Percentiles rank a stretch among this genome's conserved stretches.
Conservation (phyloP, 30 jellyfish, hydroid and myxozoan genomes). For the Rhopilema esculentum region DNA sequence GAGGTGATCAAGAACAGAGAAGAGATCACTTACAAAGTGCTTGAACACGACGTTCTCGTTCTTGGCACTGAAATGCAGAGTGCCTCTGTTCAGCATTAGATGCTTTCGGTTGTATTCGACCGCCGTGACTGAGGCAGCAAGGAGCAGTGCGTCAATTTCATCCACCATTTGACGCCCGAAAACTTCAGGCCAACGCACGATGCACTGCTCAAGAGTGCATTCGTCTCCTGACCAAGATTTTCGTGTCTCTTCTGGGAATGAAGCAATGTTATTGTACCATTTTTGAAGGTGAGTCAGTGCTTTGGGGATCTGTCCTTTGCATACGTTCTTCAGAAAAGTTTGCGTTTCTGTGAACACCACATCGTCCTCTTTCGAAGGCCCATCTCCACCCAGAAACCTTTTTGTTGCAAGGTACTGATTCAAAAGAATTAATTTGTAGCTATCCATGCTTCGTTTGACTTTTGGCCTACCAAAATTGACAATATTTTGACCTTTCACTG, state of each 20-base stretch:
- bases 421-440: constrained; percentile 61
- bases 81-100: constrained; percentile 56
- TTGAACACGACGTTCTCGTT: constrained; percentile 65
- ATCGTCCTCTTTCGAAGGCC: constrained; percentile 60
- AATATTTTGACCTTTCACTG: background rate
- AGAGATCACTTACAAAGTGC: constrained; percentile 55
- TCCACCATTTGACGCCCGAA: constrained; percentile 63
- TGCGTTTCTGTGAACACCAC: constrained; percentile 59
- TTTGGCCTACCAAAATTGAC: background rate
- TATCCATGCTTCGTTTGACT: constrained; percentile 28
- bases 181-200: constrained; percentile 71
- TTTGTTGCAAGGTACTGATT: constrained; percentile 31
- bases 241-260: constrained; percentile 55
- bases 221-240: constrained; percentile 66
- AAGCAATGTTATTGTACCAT: constrained; percentile 31
- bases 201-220: constrained; percentile 30
- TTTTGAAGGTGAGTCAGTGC: constrained; percentile 47
- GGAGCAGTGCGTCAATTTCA: constrained; percentile 57
- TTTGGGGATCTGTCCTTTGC: constrained; percentile 56
- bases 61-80: constrained; percentile 68
- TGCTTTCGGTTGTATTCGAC: constrained; percentile 66
- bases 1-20: constrained; percentile 55
- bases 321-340: constrained; percentile 13
- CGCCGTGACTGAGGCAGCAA: constrained; percentile 62
- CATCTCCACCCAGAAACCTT: constrained; percentile 56